Base-by-base conservation (phyloP, 2,113 vertebrate genomes). In the Corydoras maculifer region DNA sequence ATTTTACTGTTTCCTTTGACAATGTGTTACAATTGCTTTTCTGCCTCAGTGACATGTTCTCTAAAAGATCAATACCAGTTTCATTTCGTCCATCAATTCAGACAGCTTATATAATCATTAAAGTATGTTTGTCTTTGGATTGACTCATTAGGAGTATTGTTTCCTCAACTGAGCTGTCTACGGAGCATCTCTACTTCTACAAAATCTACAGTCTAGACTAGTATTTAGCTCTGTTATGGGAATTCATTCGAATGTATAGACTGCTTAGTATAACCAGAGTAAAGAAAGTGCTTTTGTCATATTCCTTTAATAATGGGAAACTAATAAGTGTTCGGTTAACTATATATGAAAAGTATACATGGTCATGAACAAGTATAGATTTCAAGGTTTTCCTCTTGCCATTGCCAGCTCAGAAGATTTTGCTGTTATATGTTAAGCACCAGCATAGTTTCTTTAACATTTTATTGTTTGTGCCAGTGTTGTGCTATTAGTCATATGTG, bases 51-150 rank as follows among this genome's bases (percentile, higher is more conserved):
- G 31, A 18, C 61, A 58, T 53, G 49, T 53, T 32, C 58, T 68
- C 14, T 8, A 14, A 29, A 14, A 58, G 70, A 84, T 80, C 70
- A 1, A 84, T 82, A 68, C 54, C 61, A 82, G 67, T 54, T 13
- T 79, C 75, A 82, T 82, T 84, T 79, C 49, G 65, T 55, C 61
- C 53, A 67, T 67, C 66, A 12, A 48, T 59, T 69, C 30, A 54
- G 48, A 75, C 74, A 54, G 67, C 70, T 61, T 48, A 53, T 25
- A 25, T 54, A 35, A 68, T 60, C 3, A 78, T 81, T 25, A 76
- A 7, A 79, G 72, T n/a, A 63, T 58, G 30, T 68, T 59, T 66
- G 25, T 58, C 18, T 58, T 30, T 35, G 30, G 57, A 58, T 58
- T 13, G 32, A 69, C 50, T 49, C 66, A 31, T 49, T 75, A 58